A percentile compares a stretch with the other conserved stretches of the same genome.
These are phyloP conservation scores for Andrena flavipes DNA, from an alignment of 2,888 invertebrate species.

Conservation along the genomic window DNA sequence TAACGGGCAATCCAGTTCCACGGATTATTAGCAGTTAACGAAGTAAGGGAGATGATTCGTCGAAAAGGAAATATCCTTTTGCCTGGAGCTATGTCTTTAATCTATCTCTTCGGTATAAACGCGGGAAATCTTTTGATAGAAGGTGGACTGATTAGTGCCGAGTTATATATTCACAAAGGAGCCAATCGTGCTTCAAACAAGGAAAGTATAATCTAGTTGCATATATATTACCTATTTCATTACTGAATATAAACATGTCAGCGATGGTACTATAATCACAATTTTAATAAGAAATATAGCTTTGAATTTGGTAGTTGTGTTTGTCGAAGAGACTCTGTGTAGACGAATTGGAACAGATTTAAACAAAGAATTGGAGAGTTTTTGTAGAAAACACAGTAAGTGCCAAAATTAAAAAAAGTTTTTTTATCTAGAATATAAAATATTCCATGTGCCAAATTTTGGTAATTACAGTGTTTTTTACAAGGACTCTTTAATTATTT, in stretches of 20 bases:
- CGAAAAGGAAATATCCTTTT: conserved; percentile 34
- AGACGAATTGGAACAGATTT: too few relatives aligned
- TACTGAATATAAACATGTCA: background rate
- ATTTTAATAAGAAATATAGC: background rate
- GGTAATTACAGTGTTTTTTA: too few relatives aligned
- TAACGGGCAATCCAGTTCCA: conserved; percentile 26
- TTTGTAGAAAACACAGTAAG: too few relatives aligned
- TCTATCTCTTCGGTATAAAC: conserved; percentile 53
- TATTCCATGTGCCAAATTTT: too few relatives aligned
- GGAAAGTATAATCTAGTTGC: background rate
- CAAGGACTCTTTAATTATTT: too few relatives aligned
- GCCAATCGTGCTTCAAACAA: conserved; percentile 15
- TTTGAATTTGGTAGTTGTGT: too few relatives aligned
- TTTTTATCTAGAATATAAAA: too few relatives aligned
- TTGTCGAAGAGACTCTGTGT: too few relatives aligned
- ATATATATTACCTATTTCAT: background rate
- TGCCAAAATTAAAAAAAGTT: too few relatives aligned
- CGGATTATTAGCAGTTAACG: conserved; percentile 56
- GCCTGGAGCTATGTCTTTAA: conserved; percentile 61
- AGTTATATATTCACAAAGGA: conserved; percentile 48
- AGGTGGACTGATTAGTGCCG: conserved; percentile 17
- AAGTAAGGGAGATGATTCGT: conserved; percentile 36
- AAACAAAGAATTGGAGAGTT: too few relatives aligned
- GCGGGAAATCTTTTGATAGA: conserved; percentile 19
- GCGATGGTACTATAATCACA: background rate